phyloP scores from a whole-genome alignment of 2,888 invertebrate species.

The Drosophila mimica region DNA sequence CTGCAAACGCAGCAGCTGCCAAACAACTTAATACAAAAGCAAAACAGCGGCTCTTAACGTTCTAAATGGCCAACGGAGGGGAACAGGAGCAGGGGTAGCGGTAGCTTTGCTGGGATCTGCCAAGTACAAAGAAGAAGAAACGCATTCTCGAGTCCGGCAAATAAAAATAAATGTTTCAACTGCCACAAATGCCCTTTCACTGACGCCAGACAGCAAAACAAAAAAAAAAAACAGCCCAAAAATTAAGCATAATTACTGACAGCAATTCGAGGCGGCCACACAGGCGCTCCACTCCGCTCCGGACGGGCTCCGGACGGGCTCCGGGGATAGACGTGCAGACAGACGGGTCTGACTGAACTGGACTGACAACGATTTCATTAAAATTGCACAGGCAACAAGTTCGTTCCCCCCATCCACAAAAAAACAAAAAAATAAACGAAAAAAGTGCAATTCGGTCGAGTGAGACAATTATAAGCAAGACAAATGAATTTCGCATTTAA shows the following conservation, averaged over 20 bases:
- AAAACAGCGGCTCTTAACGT: constrained; percentile 34
- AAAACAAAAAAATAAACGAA: constrained; percentile 7
- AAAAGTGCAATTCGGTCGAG: constrained; percentile 73
- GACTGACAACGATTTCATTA: constrained; percentile 76
- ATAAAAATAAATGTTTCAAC: constrained; percentile 76
- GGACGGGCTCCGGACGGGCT: not conserved
- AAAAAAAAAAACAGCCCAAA: constrained; percentile 31
- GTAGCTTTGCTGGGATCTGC: not conserved
- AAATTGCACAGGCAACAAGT: constrained; percentile 70
- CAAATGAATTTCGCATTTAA: constrained; percentile 81
- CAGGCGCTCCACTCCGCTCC: constrained; percentile 39
- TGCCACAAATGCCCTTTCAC: constrained; percentile 73
- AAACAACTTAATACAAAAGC: constrained; percentile 74
- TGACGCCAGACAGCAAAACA: constrained; percentile 29
- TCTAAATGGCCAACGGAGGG: constrained; percentile 9
- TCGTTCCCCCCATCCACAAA: constrained; percentile 45
- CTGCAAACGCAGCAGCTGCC: constrained; percentile 71
- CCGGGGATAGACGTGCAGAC: constrained; percentile 63
- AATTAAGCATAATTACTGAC: constrained; percentile 82
- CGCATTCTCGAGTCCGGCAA: constrained; percentile 36
- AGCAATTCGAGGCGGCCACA: constrained; percentile 77
- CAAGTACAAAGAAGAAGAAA: not conserved
- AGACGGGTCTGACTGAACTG: constrained; percentile 19
- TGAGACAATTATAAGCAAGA: constrained; percentile 82
- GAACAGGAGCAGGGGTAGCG: not conserved